phyloP scores from a whole-genome alignment of 2,113 vertebrate genomes.

The Clupea harengus region DNA sequence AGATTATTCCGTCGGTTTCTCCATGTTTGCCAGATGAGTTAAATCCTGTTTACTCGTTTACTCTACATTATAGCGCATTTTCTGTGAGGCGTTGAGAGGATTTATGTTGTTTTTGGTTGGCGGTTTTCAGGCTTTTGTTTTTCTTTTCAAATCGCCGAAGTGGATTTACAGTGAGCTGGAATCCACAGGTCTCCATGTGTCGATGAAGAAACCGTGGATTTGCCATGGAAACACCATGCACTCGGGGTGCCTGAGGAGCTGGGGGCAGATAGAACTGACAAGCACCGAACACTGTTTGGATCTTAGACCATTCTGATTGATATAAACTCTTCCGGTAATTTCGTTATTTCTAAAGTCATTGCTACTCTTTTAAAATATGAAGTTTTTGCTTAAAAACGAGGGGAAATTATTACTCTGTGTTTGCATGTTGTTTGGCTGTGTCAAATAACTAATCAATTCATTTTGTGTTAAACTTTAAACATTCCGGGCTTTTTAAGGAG shows the following conservation, averaged over 20 bases:
- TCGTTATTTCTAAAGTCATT: neutral
- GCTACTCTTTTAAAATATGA: neutral
- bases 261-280: neutral
- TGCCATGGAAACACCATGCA: slow-evolving; percentile 33
- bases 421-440: too few species aligned
- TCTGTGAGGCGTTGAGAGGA: neutral
- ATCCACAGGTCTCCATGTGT: slow-evolving; percentile 61
- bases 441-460: neutral
- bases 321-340: neutral
- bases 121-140: neutral
- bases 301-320: neutral
- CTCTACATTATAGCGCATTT: neutral
- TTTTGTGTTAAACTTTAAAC: neutral
- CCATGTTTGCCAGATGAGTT: neutral
- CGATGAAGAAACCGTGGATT: slow-evolving; percentile 15
- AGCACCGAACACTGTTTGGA: neutral
- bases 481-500: neutral
- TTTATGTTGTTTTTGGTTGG: neutral
- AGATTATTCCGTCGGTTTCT: neutral
- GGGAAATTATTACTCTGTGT: neutral
- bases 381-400: neutral
- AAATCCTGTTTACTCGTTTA: neutral
- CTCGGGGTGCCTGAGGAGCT: neutral
- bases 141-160: neutral
- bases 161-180: slow-evolving; percentile 22